Conservation (phyloP, 2,797 vertebrate genomes). For the Rachycentron canadum region DNA sequence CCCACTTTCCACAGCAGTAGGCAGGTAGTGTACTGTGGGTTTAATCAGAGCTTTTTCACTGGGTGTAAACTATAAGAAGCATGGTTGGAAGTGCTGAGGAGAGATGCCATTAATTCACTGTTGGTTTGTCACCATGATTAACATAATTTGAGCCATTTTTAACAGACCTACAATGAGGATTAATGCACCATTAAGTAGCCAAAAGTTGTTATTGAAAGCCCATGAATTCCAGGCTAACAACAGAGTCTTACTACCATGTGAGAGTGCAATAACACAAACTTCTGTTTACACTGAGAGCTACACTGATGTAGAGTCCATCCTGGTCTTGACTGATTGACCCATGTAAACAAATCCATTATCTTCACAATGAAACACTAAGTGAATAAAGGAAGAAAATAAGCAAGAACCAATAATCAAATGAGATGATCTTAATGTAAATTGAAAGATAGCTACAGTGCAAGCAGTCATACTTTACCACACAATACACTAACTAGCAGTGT, state of each 20-base stretch:
- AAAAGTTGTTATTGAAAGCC: background rate
- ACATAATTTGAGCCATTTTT: background rate
- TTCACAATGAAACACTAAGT: background rate
- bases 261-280: slow-evolving; percentile 6
- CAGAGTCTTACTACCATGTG: background rate
- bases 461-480: no score
- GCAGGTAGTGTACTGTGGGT: no score
- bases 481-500: background rate
- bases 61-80: background rate
- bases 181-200: background rate
- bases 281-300: slow-evolving; percentile 12
- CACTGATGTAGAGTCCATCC: slow-evolving; percentile 1
- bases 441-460: no score
- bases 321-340: no score
- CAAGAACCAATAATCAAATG: no score
- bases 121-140: background rate
- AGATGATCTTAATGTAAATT: no score
- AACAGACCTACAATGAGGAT: background rate
- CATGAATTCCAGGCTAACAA: background rate
- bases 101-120: background rate
- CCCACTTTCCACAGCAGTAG: no score
- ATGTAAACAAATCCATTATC: slow-evolving; percentile 27
- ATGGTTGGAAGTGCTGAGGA: background rate
- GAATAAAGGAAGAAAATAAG: background rate
- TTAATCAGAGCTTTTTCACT: background rate